Conservation (phyloP, 2,797 vertebrate genomes). For the Chelon auratus region DNA sequence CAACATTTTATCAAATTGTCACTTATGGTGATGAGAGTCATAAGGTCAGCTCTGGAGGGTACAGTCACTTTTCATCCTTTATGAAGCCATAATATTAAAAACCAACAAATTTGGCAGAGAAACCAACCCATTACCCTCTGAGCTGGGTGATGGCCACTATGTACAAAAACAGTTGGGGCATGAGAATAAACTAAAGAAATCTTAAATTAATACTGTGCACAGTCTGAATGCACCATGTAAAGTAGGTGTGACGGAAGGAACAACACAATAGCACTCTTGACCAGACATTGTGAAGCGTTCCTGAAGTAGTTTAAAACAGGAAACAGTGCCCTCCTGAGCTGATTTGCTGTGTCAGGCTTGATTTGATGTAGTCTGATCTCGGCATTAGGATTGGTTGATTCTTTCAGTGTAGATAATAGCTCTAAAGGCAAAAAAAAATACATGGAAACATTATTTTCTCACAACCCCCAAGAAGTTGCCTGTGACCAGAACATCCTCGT, state of each 20-base stretch:
- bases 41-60: not conserved
- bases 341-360: not conserved
- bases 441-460: conserved; percentile 38
- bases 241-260: too few species aligned
- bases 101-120: not conserved
- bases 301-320: too few species aligned
- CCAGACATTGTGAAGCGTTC: too few species aligned
- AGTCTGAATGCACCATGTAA: too few species aligned
- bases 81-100: too few species aligned
- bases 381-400: not conserved
- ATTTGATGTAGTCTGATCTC: conserved; percentile 17
- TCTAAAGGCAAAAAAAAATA: conserved; percentile 22
- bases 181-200: too few species aligned
- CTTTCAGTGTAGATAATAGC: conserved; percentile 25
- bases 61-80: not conserved
- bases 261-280: too few species aligned
- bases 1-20: not conserved
- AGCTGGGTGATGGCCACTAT: too few species aligned
- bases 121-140: not conserved
- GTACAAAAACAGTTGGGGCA: too few species aligned
- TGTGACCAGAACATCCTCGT: not conserved
- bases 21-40: too few species aligned
- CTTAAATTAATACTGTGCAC: too few species aligned
- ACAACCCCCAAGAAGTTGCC: not conserved
- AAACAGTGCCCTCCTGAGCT: too few species aligned